Conservation (phyloP, 1,140 invertebrate genomes). For the Venustaconcha ellipsiformis region DNA sequence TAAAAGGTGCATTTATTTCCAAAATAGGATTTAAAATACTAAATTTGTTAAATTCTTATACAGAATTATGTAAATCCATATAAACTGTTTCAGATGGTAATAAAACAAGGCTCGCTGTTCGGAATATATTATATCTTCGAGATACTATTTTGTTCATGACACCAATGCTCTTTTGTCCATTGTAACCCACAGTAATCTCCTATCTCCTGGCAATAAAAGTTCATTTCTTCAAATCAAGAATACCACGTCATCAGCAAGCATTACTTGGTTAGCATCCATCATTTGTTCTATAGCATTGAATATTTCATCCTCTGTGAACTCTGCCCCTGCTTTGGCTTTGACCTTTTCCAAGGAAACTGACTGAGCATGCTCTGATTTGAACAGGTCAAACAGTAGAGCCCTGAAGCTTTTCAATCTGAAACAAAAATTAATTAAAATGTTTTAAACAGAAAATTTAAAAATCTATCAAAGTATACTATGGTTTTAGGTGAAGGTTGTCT, state of each 20-base stretch:
- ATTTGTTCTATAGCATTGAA: slow-evolving; percentile 83
- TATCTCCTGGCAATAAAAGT: no score
- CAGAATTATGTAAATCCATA: no score
- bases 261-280: slow-evolving; percentile 91
- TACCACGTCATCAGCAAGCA: slow-evolving; percentile 90
- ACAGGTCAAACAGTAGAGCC: slow-evolving; percentile 67
- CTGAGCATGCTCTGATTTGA: slow-evolving; percentile 68
- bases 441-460: background rate
- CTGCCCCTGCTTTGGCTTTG: slow-evolving; percentile 62
- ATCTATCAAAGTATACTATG: background rate
- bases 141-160: no score
- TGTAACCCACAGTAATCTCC: no score
- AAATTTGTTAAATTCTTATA: no score
- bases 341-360: slow-evolving; percentile 64
- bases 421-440: slow-evolving; percentile 17
- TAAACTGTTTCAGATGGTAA: no score
- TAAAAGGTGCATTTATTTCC: no score
- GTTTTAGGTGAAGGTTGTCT: no score
- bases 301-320: slow-evolving; percentile 81
- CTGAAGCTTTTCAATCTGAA: slow-evolving; percentile 66
- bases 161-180: no score
- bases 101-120: no score
- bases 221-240: slow-evolving; percentile 53
- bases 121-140: no score
- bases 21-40: no score